Conservation (phyloP, 2,113 vertebrate species). For the Hystrix cristata region DNA sequence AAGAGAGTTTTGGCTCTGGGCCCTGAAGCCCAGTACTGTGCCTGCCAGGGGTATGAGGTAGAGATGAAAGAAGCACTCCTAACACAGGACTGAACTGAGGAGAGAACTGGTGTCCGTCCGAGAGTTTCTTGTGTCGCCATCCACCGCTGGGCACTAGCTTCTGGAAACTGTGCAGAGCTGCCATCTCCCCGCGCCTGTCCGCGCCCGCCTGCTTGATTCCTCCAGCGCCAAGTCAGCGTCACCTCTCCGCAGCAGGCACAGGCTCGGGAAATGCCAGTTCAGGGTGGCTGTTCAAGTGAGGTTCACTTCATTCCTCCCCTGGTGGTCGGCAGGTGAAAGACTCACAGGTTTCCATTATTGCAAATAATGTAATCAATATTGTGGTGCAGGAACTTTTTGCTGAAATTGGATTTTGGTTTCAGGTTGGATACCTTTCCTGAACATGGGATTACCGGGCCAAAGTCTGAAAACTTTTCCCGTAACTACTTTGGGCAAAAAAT, state of each 20-base stretch:
- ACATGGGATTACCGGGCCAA: background rate
- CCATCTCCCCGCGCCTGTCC: rapidly evolving
- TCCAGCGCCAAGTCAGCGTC: too few species aligned
- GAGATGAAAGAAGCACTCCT: background rate
- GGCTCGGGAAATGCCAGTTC: background rate
- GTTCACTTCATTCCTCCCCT: background rate
- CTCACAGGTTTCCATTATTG: background rate
- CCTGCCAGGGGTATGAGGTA: background rate
- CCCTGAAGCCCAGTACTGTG: background rate
- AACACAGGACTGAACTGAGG: background rate
- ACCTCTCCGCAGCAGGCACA: rapidly evolving
- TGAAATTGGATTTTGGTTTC: background rate
- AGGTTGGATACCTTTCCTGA: background rate
- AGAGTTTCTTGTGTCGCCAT: background rate
- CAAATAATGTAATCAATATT: background rate
- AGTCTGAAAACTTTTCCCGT: background rate
- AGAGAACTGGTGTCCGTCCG: too few species aligned
- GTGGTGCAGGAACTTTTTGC: background rate
- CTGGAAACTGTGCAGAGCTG: too few species aligned
- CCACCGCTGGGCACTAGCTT: background rate
- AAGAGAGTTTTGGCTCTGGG: background rate
- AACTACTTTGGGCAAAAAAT: background rate
- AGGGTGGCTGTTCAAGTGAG: background rate
- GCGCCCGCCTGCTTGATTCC: rapidly evolving
- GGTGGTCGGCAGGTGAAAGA: background rate